phyloP scores from a whole-genome alignment of 2,888 invertebrate species.

The Thera britannica region DNA sequence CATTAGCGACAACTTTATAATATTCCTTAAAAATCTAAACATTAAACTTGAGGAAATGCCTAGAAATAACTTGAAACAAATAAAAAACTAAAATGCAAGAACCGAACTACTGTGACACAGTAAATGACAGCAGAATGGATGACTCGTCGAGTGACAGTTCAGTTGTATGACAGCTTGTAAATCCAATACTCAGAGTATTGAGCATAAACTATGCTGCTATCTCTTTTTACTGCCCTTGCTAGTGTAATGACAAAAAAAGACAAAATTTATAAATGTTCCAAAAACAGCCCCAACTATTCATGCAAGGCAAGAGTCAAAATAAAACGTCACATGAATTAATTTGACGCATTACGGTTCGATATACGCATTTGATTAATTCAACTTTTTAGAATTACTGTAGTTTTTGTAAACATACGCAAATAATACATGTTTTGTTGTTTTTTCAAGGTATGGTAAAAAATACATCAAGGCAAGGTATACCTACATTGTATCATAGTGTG shows the following conservation, averaged over 20 bases:
- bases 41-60: slow-evolving; percentile 65
- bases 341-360: slow-evolving; percentile 68
- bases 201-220: slow-evolving; percentile 17
- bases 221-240: slow-evolving; percentile 9
- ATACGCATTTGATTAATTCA: slow-evolving; percentile 41
- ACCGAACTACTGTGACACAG: slow-evolving; percentile 55
- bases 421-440: no score
- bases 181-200: background rate
- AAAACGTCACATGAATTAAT: slow-evolving; percentile 47
- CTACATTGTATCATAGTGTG: background rate
- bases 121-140: slow-evolving; percentile 52
- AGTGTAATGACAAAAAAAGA: slow-evolving; percentile 7
- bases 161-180: slow-evolving; percentile 21
- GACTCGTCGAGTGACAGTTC: slow-evolving; percentile 34
- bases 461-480: background rate
- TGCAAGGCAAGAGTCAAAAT: slow-evolving; percentile 25
- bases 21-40: slow-evolving; percentile 64
- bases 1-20: slow-evolving; percentile 63
- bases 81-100: slow-evolving; percentile 80
- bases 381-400: no score
- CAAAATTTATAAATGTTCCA: slow-evolving; percentile 7
- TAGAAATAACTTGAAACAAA: slow-evolving; percentile 73
- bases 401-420: no score
- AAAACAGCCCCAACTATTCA: background rate
- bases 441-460: no score